Conservation (phyloP, 53 echinoderm and acorn worm species). For the Echinometra lucunter region DNA sequence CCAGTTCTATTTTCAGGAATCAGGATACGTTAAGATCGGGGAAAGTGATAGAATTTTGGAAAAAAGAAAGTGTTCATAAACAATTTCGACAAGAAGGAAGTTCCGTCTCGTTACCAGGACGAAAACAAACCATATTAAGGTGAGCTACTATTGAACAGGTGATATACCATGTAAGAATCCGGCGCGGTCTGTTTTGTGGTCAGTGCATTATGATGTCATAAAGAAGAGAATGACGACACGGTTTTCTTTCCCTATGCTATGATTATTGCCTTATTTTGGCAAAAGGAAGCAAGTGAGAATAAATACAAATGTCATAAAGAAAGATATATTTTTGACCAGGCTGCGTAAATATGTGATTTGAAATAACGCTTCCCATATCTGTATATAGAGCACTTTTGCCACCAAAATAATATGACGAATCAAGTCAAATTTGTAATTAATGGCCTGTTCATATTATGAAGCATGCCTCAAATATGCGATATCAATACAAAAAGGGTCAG, state of each 20-base stretch:
- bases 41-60: neutral
- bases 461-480: too few relatives aligned
- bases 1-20: neutral
- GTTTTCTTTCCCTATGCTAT: neutral
- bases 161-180: neutral
- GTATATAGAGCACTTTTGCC: too few relatives aligned
- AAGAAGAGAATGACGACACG: neutral
- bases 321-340: too few relatives aligned
- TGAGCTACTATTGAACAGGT: neutral
- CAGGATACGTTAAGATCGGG: neutral
- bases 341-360: too few relatives aligned
- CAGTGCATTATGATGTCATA: conserved; percentile 15
- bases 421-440: too few relatives aligned
- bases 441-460: too few relatives aligned
- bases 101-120: neutral
- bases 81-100: neutral
- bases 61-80: neutral
- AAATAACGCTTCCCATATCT: too few relatives aligned
- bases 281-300: too few relatives aligned
- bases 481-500: too few relatives aligned
- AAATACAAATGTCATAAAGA: too few relatives aligned
- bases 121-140: neutral
- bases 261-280: too few relatives aligned
- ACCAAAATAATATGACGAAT: too few relatives aligned
- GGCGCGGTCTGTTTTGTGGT: neutral